These are phyloP conservation scores for Psittacula cyanocephala DNA, from an alignment of 2,113 vertebrate species.

Conservation along the genomic window DNA sequence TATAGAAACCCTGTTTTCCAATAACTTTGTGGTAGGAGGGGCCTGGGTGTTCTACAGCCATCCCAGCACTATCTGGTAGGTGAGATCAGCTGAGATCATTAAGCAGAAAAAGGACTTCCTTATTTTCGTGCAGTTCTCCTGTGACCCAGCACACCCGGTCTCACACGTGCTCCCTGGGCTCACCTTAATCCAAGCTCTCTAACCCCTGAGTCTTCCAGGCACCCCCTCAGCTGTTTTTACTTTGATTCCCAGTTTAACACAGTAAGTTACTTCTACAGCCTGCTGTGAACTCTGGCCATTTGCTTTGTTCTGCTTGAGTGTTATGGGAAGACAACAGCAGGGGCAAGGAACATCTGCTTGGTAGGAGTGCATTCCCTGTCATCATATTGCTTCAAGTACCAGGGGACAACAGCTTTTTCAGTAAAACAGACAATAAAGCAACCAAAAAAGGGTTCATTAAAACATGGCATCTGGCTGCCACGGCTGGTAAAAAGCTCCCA, in stretches of 20 bases:
- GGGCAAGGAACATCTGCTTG: neutral
- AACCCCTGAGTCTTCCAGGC: neutral
- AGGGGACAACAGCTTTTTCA: neutral
- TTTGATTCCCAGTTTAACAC: neutral
- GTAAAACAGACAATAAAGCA: neutral
- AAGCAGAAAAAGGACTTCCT: neutral
- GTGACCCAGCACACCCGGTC: fast-evolving
- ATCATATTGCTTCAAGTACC: neutral
- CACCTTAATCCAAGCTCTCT: neutral
- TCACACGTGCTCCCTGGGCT: fast-evolving
- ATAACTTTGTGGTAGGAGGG: neutral
- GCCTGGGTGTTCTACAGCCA: neutral
- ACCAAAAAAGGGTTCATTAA: neutral
- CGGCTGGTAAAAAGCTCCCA: neutral
- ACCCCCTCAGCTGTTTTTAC: neutral
- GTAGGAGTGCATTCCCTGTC: neutral
- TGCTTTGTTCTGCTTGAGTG: neutral
- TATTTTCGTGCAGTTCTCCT: neutral
- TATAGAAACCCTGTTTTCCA: neutral
- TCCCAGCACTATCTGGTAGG: neutral
- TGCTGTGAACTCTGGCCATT: neutral
- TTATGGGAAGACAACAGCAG: neutral
- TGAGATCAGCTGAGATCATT: neutral
- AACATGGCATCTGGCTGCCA: neutral
- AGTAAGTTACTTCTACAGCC: neutral